Conservation (phyloP, 2,888 invertebrate species). For the Adineta ricciae region DNA sequence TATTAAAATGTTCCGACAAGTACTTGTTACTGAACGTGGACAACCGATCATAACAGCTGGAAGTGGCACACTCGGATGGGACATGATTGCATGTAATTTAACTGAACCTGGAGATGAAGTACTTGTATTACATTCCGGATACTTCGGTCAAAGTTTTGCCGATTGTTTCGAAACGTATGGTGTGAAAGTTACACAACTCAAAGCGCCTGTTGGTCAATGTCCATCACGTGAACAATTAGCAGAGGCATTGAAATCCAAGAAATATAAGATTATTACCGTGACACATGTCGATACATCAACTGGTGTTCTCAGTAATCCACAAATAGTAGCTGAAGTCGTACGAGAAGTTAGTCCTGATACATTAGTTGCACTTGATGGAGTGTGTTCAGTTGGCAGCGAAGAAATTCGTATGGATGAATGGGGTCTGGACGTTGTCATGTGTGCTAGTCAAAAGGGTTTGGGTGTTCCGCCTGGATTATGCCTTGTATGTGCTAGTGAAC, state of each 20-base stretch:
- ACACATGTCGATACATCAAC: slow-evolving; percentile 13
- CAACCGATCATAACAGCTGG: neutral
- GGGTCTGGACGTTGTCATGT: neutral
- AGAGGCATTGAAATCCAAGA: neutral
- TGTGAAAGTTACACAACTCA: neutral
- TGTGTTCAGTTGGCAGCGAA: slow-evolving; percentile 7
- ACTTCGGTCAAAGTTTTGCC: slow-evolving; percentile 1
- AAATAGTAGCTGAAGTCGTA: neutral
- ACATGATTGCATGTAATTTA: neutral
- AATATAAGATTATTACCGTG: neutral
- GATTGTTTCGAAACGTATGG: slow-evolving; percentile 4
- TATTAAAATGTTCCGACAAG: neutral
- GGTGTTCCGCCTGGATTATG: neutral
- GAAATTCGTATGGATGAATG: slow-evolving; percentile 3
- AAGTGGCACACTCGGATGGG: slow-evolving; percentile 12
- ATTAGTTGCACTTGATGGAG: neutral
- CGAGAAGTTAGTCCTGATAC: neutral
- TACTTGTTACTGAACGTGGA: neutral
- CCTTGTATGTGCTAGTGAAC: neutral
- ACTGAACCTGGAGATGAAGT: neutral
- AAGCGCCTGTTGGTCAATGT: neutral
- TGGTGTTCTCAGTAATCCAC: neutral
- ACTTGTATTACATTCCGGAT: neutral
- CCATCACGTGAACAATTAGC: neutral
- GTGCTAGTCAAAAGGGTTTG: slow-evolving; percentile 2